Base-by-base conservation (phyloP, 2,888 invertebrate species). In the Ophion ventricosus region DNA sequence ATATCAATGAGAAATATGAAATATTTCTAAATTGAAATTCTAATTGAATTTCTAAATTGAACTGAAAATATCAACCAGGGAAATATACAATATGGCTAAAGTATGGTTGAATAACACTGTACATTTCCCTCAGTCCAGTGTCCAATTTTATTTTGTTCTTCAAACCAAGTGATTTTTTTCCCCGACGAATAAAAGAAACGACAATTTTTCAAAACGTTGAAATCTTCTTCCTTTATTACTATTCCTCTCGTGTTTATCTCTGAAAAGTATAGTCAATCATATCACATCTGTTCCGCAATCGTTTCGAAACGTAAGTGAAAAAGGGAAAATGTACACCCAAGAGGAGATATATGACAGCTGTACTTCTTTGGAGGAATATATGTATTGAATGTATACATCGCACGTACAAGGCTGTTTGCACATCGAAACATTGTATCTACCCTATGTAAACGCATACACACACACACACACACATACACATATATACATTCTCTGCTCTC, bases 341-440 rank as follows among this genome's bases (percentile, higher is more conserved):
- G 7, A 17, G 3, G 20, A 54, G 26, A 69, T 69, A 29, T 17
- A 69, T 69, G 54, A 10, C 8, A 7, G 54, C 3, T 59, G 20
- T 40, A 61, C n/a, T 23, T 61, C 26, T 20, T 61, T 26, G 11
- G 61, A 63, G 49, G 40, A 72, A 63, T 26, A 69, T 11, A n/a
- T 8, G 7, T 35, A 35, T 35, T 35, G 35, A 35, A 35, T 35
- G 35, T 35, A 35, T 35, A 35, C 8, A 35, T 35, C 5, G 35
- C 35, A 35, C 8, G 35, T 35, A 35, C 26, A 61, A 40, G 43
- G 61, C 49, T 49, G 61, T 49, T 74, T 49, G 73, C 56, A 74
- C 75, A 26, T 75, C 79, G 69, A 83, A 79, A 26, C 1, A 23
- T n/a, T n/a, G n/a, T n/a, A n/a, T n/a, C n/a, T n/a, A n/a, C n/a